Evolutionary conservation across 2,113 vertebrate species (phyloP).

Genomic region (Bubo blakistoni): DNA sequence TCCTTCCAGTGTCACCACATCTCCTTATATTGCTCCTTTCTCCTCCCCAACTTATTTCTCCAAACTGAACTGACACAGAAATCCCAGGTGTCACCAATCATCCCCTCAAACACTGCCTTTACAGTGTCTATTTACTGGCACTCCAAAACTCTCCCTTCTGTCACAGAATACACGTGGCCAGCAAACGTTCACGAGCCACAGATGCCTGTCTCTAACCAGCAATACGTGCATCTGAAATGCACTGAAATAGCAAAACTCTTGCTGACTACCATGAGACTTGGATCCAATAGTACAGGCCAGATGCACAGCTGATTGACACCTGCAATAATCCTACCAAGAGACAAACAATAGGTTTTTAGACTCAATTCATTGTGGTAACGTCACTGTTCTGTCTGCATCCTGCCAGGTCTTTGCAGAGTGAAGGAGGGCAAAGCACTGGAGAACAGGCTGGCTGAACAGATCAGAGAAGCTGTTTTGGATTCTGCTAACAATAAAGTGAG

Average conservation of each 20-base stretch:
- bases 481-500: too few species aligned
- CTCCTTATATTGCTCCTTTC: neutral
- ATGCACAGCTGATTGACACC: neutral
- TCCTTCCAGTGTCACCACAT: neutral
- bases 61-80: neutral
- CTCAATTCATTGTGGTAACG: neutral
- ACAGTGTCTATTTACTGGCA: neutral
- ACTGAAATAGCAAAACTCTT: neutral
- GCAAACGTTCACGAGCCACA: accelerated
- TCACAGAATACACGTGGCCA: accelerated
- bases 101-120: neutral
- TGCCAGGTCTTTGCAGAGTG: neutral
- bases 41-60: neutral
- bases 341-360: neutral
- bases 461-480: neutral
- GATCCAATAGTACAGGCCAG: neutral
- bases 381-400: neutral
- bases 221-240: accelerated
- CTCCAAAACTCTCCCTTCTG: neutral
- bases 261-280: neutral
- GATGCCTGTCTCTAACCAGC: neutral
- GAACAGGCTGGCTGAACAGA: neutral
- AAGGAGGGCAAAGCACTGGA: neutral
- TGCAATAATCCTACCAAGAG: neutral
- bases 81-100: neutral